These are phyloP conservation scores for Poeciliopsis presidionis DNA, from an alignment of 2,797 vertebrate genomes.

Conservation along the genomic window DNA sequence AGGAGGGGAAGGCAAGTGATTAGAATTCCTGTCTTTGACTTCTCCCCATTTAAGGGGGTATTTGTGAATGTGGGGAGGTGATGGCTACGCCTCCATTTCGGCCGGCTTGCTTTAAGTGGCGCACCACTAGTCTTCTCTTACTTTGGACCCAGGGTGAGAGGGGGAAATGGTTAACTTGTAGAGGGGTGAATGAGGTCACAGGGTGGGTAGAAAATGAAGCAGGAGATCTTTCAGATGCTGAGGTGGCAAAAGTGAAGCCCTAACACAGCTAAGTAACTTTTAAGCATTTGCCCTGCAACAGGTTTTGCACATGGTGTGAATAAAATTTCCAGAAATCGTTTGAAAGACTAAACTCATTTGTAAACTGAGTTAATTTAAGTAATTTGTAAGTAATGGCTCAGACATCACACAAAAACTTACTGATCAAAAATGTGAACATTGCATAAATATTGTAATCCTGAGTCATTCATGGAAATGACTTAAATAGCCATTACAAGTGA, in stretches of 20 bases:
- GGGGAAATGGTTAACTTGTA: slow-evolving; percentile 66
- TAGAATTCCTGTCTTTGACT: slow-evolving; percentile 81
- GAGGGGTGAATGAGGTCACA: slow-evolving; percentile 67
- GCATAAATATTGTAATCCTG: neutral
- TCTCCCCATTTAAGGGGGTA: slow-evolving; percentile 77
- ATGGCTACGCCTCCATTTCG: slow-evolving; percentile 75
- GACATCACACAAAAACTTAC: neutral
- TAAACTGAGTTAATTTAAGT: neutral
- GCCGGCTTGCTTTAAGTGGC: slow-evolving; percentile 69
- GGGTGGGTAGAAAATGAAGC: slow-evolving; percentile 60
- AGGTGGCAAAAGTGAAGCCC: slow-evolving; percentile 38
- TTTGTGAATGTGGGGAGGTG: slow-evolving; percentile 81
- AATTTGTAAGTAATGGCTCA: neutral
- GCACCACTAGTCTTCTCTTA: slow-evolving; percentile 58
- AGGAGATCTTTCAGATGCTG: slow-evolving; percentile 42
- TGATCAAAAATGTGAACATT: neutral
- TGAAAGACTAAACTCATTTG: neutral
- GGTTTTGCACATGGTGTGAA: neutral
- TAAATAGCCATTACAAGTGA: neutral
- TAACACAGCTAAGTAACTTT: slow-evolving; percentile 24
- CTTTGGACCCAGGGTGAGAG: slow-evolving; percentile 59
- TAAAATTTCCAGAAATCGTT: neutral
- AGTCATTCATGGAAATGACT: neutral
- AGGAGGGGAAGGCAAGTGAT: slow-evolving; percentile 79
- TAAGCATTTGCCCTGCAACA: slow-evolving; percentile 20